Conservation (phyloP, 2,888 invertebrate genomes). For the Drosophila atroscutellata region DNA sequence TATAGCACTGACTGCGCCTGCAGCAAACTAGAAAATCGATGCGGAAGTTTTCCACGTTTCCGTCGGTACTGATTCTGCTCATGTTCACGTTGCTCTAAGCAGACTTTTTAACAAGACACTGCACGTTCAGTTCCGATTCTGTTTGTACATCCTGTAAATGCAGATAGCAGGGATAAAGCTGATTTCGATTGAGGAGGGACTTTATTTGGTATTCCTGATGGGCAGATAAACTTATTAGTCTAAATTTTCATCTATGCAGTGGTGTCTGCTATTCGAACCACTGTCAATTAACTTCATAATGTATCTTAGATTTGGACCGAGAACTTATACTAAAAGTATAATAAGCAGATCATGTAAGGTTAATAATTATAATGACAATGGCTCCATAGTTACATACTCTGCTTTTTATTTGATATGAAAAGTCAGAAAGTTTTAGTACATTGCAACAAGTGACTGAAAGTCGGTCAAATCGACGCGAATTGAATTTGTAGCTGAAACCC, state of each 20-base stretch:
- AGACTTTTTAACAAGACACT: constrained; percentile 27
- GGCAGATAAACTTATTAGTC: not conserved
- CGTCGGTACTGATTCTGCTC: constrained; percentile 6
- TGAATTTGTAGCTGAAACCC: constrained; percentile 9
- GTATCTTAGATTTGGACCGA: not conserved
- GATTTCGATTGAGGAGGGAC: not conserved
- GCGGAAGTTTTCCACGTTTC: constrained; percentile 41
- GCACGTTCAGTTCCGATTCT: constrained; percentile 37
- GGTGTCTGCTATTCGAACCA: not conserved
- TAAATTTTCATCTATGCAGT: not conserved
- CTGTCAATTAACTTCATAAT: not conserved
- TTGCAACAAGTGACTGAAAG: constrained; percentile 14
- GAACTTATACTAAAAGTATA: not conserved
- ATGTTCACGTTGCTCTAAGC: constrained; percentile 23
- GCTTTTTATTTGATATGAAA: not conserved
- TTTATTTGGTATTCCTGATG: not conserved
- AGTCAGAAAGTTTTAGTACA: not conserved
- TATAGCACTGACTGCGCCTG: constrained; percentile 25
- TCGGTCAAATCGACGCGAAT: not conserved
- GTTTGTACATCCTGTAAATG: constrained; percentile 17
- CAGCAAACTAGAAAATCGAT: constrained; percentile 50
- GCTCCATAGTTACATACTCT: not conserved
- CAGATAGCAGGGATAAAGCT: too few relatives aligned
- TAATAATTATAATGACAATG: not conserved
- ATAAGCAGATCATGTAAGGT: not conserved